A percentile compares a stretch with the other conserved stretches of the same genome.
phyloP scores from a whole-genome alignment of 2,113 vertebrate genomes.

The Perca schrenkii region DNA sequence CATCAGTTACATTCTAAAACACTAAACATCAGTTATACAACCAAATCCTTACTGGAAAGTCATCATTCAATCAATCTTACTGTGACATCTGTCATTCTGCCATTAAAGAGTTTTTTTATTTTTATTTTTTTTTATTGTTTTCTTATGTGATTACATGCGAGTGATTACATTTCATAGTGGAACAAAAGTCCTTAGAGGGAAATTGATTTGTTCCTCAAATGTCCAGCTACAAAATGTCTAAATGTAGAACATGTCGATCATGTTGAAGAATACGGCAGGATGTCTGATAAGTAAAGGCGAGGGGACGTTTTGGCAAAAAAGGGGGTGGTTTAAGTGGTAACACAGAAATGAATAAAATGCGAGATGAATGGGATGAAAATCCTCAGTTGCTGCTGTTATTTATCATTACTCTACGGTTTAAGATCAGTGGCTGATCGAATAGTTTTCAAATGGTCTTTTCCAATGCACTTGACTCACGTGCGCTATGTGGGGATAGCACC shows the following conservation, averaged over 20 bases:
- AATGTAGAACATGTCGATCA: not conserved
- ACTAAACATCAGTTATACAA: not conserved
- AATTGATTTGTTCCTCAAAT: not conserved
- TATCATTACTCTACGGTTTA: not conserved
- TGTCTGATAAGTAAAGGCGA: not conserved
- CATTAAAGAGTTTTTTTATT: too few species aligned
- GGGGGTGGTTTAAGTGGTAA: not conserved
- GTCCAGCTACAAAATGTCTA: conserved; percentile 1
- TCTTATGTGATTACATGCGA: not conserved
- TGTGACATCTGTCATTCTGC: not conserved
- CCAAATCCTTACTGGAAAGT: not conserved
- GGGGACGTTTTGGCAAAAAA: not conserved
- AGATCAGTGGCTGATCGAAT: not conserved
- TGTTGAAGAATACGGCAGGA: not conserved
- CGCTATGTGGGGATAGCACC: not conserved
- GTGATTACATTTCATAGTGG: not conserved
- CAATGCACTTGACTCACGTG: not conserved
- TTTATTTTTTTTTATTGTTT: not conserved
- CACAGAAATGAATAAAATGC: not conserved
- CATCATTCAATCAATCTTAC: not conserved
- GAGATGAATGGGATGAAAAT: not conserved
- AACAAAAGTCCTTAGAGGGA: conserved; percentile 1
- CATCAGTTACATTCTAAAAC: not conserved
- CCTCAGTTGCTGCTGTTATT: not conserved
- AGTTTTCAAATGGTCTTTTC: not conserved